Evolutionary conservation across 2,113 vertebrate species (phyloP).

Genomic region (Pycnonotus jocosus): DNA sequence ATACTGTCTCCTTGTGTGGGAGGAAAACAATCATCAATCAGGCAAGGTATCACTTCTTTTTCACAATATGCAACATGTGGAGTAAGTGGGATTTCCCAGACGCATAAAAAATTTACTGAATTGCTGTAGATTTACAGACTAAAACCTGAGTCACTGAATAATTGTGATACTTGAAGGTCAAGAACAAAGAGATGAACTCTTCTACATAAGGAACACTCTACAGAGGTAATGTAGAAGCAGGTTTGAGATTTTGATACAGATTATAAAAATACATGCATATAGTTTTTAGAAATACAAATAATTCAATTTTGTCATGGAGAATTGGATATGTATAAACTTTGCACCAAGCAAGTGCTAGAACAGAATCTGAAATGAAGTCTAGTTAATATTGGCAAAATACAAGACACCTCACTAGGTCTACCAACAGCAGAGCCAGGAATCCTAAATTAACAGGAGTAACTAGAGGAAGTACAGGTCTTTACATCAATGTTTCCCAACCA

Average conservation of each 20-base stretch:
- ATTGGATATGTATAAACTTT: not conserved
- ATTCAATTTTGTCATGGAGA: not conserved
- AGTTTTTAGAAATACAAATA: not conserved
- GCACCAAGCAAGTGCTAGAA: not conserved
- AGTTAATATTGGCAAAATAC: not conserved
- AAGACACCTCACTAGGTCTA: not conserved
- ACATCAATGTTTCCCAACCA: not conserved
- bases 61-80: not conserved
- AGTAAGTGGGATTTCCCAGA: not conserved
- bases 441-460: not conserved
- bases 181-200: not conserved
- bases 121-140: not conserved
- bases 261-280: not conserved
- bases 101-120: not conserved
- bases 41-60: not conserved
- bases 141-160: not conserved
- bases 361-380: not conserved
- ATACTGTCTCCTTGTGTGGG: not conserved
- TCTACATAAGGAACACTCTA: not conserved
- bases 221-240: not conserved
- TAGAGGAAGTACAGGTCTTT: not conserved
- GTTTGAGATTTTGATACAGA: not conserved
- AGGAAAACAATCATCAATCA: not conserved
- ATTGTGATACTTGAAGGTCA: not conserved
- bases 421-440: not conserved